These are phyloP conservation scores for Steatornis caripensis DNA, from an alignment of 2,113 vertebrate genomes.

Conservation along the genomic window DNA sequence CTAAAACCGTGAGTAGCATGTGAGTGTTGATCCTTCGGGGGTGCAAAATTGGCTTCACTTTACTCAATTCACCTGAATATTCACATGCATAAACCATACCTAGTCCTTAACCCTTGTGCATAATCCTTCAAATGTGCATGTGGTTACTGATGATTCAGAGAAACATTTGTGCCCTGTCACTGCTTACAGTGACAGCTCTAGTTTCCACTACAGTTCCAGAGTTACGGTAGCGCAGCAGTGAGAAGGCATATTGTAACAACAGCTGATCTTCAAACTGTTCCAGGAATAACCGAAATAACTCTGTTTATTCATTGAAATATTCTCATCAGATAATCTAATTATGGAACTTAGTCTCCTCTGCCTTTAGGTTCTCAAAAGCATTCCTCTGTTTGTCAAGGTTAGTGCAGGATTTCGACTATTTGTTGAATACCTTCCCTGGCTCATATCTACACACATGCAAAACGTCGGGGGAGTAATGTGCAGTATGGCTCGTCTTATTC, in stretches of 20 bases:
- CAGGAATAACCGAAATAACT: not conserved
- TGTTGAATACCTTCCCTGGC: not conserved
- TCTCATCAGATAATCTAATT: not conserved
- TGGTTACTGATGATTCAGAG: not conserved
- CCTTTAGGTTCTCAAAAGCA: not conserved
- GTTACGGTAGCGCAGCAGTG: not conserved
- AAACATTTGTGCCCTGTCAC: not conserved
- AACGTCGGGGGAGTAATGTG: not conserved
- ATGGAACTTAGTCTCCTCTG: not conserved
- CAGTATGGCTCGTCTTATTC: not conserved
- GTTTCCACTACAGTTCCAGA: not conserved
- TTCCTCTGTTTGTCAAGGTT: not conserved
- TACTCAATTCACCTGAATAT: not conserved
- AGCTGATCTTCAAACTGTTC: not conserved
- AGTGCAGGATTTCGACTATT: not conserved
- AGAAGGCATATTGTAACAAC: not conserved
- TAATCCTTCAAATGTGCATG: not conserved
- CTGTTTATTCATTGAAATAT: not conserved
- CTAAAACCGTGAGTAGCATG: not conserved
- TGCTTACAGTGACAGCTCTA: not conserved
- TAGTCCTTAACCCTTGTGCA: not conserved
- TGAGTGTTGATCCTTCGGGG: not conserved
- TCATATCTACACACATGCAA: not conserved
- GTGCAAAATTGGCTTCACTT: not conserved
- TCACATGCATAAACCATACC: not conserved